These are phyloP conservation scores for Origma solitaria DNA, from an alignment of 2,113 vertebrate genomes.

Conservation along the genomic window DNA sequence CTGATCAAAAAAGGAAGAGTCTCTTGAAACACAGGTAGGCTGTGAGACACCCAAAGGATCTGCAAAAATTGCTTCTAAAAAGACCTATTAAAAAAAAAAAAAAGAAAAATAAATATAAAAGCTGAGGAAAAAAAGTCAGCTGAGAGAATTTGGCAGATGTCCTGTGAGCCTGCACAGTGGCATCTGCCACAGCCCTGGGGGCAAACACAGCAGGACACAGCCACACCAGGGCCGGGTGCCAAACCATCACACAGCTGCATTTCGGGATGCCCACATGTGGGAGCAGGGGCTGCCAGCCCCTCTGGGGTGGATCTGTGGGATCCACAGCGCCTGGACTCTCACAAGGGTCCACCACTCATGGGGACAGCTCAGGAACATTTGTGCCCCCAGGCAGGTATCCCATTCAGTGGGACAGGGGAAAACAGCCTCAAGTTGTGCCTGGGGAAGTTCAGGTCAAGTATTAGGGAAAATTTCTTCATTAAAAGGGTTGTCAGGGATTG, in stretches of 20 bases:
- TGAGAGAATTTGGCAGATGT: neutral
- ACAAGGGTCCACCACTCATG: neutral
- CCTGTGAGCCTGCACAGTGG: neutral
- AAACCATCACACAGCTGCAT: neutral
- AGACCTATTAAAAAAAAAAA: neutral
- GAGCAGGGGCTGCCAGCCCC: neutral
- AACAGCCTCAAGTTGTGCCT: neutral
- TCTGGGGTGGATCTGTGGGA: rapidly evolving
- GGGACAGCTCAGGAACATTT: neutral
- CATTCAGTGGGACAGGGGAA: neutral
- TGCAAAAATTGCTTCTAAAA: neutral
- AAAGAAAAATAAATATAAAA: neutral
- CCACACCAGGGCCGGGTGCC: neutral
- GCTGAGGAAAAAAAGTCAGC: neutral
- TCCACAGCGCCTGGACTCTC: neutral
- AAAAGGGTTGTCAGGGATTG: neutral
- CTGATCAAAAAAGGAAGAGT: neutral
- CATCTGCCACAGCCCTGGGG: neutral
- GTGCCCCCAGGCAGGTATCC: neutral
- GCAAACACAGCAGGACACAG: neutral
- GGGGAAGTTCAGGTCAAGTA: neutral
- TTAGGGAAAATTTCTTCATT: neutral
- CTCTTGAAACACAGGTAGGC: neutral
- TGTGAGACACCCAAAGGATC: neutral
- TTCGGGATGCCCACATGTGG: rapidly evolving